phyloP scores from a whole-genome alignment of 2,888 invertebrate species.

The Microctonus hyperodae region DNA sequence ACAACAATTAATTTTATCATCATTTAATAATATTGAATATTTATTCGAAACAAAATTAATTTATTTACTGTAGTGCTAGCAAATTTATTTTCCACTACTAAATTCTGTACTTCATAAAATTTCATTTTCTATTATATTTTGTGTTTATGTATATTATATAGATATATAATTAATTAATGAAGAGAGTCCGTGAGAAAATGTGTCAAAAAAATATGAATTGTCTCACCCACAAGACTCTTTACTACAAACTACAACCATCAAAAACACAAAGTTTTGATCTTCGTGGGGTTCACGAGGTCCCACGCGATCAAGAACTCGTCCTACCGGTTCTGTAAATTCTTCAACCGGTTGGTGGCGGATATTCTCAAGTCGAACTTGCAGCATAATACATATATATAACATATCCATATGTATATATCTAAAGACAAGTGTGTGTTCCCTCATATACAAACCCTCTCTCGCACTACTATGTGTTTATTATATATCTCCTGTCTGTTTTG shows the following conservation, averaged over 20 bases:
- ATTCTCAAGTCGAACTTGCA: not conserved
- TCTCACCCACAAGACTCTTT: not conserved
- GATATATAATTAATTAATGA: too few species aligned
- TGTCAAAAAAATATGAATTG: not conserved
- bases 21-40: too few species aligned
- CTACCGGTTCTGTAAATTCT: constrained; percentile 18
- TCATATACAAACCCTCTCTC: too few species aligned
- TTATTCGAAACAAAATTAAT: too few species aligned
- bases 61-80: too few species aligned
- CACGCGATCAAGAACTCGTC: constrained; percentile 16
- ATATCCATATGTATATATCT: not conserved
- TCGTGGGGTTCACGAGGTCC: constrained; percentile 19
- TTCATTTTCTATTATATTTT: too few species aligned
- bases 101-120: too few species aligned
- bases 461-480: not conserved
- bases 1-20: too few species aligned
- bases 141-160: too few species aligned
- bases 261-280: constrained; percentile 6
- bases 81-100: too few species aligned
- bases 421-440: too few species aligned
- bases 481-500: not conserved
- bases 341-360: constrained; percentile 10
- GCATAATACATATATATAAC: not conserved
- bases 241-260: not conserved
- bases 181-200: not conserved